Conservation (phyloP, 2,797 vertebrate species). For the Denticeps clupeoides region DNA sequence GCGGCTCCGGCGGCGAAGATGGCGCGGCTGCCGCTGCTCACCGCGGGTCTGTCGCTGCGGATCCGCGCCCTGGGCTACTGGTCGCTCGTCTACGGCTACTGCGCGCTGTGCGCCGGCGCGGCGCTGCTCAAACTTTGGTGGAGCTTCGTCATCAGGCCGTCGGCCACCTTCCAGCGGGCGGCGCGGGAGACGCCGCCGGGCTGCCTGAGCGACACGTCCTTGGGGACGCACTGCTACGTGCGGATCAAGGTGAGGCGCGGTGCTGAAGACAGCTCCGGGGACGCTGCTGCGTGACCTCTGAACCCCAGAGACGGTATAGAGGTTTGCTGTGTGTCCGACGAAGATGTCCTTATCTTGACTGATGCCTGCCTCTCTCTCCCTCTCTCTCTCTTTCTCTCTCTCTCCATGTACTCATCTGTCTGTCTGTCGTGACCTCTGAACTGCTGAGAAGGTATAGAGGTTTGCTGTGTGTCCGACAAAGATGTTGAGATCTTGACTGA, state of each 20-base stretch:
- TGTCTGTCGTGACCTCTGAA: no score
- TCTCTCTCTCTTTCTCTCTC: background rate
- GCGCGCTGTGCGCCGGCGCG: constrained; percentile 68
- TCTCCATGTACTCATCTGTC: no score
- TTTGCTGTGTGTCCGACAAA: no score
- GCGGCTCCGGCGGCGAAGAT: constrained; percentile 73
- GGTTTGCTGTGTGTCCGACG: no score
- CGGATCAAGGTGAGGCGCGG: constrained; percentile 78
- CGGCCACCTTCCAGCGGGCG: constrained; percentile 72
- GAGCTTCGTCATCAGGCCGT: constrained; percentile 72
- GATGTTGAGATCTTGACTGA: no score
- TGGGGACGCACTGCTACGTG: constrained; percentile 96
- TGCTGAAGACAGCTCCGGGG: constrained; percentile 21
- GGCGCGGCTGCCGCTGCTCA: constrained; percentile 59
- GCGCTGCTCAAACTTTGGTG: constrained; percentile 85
- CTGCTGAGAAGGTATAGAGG: no score
- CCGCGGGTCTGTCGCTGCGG: constrained; percentile 55
- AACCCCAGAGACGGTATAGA: no score
- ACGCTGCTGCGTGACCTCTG: no score
- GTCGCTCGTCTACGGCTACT: constrained; percentile 79
- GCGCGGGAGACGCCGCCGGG: constrained; percentile 74
- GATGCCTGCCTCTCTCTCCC: background rate
- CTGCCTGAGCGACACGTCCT: constrained; percentile 84
- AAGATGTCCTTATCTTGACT: constrained; percentile 3
- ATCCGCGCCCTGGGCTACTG: constrained; percentile 72